Percentiles rank a stretch among this genome's conserved stretches.
phyloP scores from a whole-genome alignment of 2,113 vertebrate species.

The Electrona antarctica region DNA sequence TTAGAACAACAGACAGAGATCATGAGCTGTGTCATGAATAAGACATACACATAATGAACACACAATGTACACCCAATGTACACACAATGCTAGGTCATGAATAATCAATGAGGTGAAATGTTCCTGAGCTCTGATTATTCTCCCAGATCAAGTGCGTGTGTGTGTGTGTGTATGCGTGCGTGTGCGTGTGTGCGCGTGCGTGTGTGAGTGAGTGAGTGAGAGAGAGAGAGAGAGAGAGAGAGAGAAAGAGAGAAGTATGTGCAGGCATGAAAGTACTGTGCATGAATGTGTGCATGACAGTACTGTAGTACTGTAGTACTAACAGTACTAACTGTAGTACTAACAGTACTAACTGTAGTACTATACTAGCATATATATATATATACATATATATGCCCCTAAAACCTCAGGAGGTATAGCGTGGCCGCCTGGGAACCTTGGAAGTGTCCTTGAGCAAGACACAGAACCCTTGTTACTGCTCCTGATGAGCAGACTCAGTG shows the following conservation, averaged over 20 bases:
- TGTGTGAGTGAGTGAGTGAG: slow-evolving; percentile 2
- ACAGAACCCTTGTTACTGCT: too few species aligned
- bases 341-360: too few species aligned
- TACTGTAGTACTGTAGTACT: too few species aligned
- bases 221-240: background rate
- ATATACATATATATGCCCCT: too few species aligned
- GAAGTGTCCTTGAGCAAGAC: too few species aligned
- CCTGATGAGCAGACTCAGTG: too few species aligned
- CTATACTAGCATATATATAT: too few species aligned
- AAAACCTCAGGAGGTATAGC: too few species aligned
- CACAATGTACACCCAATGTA: too few species aligned
- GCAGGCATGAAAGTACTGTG: background rate
- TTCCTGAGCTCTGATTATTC: slow-evolving; percentile 62
- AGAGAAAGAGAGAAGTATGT: background rate
- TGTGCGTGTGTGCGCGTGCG: slow-evolving; percentile 41
- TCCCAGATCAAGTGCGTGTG: slow-evolving; percentile 51
- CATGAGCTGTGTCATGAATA: slow-evolving; percentile 53
- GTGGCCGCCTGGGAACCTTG: too few species aligned
- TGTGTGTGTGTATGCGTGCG: slow-evolving; percentile 12
- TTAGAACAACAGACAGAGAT: slow-evolving; percentile 61
- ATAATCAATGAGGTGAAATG: slow-evolving; percentile 67
- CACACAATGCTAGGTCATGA: slow-evolving; percentile 49
- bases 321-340: too few species aligned
- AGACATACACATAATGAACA: slow-evolving; percentile 58
- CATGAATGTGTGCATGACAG: too few species aligned